These are phyloP conservation scores for Ichneumoninae sp. DNA, from an alignment of 2,888 invertebrate species.

Conservation along the genomic window DNA sequence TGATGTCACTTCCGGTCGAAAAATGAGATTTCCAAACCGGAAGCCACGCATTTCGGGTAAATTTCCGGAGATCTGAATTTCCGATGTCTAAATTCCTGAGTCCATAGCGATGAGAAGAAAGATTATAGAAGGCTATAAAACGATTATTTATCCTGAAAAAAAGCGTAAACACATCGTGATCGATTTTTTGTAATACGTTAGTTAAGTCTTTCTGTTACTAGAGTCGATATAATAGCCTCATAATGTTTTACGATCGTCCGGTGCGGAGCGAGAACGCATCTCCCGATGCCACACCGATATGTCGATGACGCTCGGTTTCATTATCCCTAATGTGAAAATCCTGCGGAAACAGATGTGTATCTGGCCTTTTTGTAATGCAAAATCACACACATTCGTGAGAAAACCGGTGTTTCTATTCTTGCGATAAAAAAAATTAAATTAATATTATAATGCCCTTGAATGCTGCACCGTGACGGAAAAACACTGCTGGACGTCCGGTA, in stretches of 20 bases:
- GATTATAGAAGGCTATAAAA: not conserved
- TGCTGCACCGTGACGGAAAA: not conserved
- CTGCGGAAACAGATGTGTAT: not conserved
- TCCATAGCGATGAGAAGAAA: not conserved
- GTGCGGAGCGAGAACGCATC: not conserved
- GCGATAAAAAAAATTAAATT: not conserved
- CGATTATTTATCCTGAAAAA: not conserved
- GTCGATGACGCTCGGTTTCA: not conserved
- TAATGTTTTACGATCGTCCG: not conserved
- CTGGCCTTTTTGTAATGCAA: not conserved
- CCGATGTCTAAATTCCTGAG: no score
- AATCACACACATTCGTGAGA: not conserved
- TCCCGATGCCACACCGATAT: not conserved
- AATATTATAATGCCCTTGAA: not conserved
- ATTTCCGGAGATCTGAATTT: no score
- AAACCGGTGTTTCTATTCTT: not conserved
- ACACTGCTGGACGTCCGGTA: not conserved
- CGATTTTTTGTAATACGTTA: not conserved
- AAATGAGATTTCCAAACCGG: no score
- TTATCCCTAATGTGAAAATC: not conserved
- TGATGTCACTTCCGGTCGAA: no score
- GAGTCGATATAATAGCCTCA: not conserved
- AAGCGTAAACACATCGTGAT: not conserved
- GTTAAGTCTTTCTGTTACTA: not conserved
- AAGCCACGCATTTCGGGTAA: no score